Percentiles rank a stretch among this genome's conserved stretches.
Evolutionary conservation across 2,113 vertebrate genomes (phyloP).

Genomic region (Gnathonemus echidnorhynchus): DNA sequence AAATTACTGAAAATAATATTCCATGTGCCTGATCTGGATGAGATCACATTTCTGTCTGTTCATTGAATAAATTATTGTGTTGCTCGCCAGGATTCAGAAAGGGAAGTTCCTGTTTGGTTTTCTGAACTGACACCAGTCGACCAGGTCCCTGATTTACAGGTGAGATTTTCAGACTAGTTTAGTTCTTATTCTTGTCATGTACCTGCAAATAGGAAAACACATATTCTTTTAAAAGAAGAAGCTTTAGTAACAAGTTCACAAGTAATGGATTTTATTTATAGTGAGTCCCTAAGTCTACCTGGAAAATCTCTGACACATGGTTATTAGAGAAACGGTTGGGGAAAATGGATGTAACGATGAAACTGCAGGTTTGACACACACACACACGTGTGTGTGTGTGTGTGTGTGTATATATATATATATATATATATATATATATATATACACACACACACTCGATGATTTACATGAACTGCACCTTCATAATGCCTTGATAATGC

Average conservation of each 20-base stretch:
- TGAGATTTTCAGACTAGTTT: conserved; percentile 45
- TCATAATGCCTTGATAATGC: background rate
- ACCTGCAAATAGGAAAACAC: background rate
- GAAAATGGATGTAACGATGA: background rate
- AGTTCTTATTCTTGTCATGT: background rate
- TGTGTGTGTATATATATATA: background rate
- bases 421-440: too few relatives aligned
- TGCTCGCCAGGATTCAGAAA: conserved; percentile 68
- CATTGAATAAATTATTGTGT: background rate
- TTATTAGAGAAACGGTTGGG: background rate
- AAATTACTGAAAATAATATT: background rate
- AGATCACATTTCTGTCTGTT: background rate
- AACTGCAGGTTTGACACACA: background rate
- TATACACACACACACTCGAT: background rate
- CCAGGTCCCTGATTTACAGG: conserved; percentile 63
- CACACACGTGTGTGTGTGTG: too few relatives aligned
- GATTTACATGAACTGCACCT: background rate
- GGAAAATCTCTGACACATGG: background rate
- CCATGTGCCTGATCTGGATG: background rate
- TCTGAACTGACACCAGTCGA: conserved; percentile 71
- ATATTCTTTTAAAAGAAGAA: background rate
- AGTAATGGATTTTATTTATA: background rate
- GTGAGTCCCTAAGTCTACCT: background rate
- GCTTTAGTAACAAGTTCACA: background rate
- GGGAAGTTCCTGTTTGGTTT: conserved; percentile 78